A percentile compares a stretch with the other conserved stretches of the same genome.
Evolutionary conservation across 2,888 invertebrate genomes (phyloP).

Genomic region (Abrostola triplasia): DNA sequence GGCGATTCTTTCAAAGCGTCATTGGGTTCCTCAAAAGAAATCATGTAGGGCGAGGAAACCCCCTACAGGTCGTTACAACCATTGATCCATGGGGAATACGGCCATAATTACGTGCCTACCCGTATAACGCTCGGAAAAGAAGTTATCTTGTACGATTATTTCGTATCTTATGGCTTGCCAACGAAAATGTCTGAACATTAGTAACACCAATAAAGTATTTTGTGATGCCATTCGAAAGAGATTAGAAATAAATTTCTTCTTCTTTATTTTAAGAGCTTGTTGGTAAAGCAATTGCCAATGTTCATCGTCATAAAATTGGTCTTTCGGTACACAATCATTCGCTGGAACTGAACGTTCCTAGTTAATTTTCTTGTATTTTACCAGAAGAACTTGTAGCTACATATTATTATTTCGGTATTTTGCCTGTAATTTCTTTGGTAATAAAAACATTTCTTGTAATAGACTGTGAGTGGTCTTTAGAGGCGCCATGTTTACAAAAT

Average conservation of each 20-base stretch:
- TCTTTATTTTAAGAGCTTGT: no score
- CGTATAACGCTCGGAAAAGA: neutral
- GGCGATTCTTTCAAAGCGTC: neutral
- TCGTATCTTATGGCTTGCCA: neutral
- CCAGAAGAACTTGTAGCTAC: no score
- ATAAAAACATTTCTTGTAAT: neutral
- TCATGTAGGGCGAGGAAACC: neutral
- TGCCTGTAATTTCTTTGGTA: neutral
- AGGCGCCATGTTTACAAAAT: constrained; percentile 4
- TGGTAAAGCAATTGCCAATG: no score
- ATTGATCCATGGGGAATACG: neutral
- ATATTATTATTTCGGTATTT: no score
- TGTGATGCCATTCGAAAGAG: no score
- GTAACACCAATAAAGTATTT: no score
- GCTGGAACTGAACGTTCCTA: no score
- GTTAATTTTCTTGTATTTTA: no score
- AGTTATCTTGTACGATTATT: constrained; percentile 4
- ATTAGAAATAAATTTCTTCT: no score
- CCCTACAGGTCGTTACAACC: neutral
- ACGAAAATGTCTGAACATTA: no score
- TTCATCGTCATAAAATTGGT: no score
- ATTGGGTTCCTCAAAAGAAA: neutral
- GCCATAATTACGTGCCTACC: constrained; percentile 2
- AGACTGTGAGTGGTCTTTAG: neutral
- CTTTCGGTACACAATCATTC: no score